phyloP scores from a whole-genome alignment of 2,797 vertebrate genomes.

The Malacoraja senta region DNA sequence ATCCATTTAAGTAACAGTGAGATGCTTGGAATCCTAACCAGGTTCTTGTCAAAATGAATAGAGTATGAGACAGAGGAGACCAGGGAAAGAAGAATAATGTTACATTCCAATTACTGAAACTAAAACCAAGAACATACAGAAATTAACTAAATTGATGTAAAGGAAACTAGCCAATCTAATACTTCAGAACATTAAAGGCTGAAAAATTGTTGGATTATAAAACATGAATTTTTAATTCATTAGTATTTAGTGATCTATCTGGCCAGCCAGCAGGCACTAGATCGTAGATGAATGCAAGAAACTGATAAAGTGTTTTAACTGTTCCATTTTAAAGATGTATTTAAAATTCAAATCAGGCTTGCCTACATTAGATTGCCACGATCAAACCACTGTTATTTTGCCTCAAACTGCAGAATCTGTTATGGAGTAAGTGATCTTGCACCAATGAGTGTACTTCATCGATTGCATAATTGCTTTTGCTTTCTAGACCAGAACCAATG shows the following conservation, averaged over 20 bases:
- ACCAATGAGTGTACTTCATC: background rate
- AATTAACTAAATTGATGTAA: background rate
- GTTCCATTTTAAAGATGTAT: background rate
- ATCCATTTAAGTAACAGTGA: background rate
- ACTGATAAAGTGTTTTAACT: background rate
- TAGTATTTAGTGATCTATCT: background rate
- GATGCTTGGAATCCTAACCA: background rate
- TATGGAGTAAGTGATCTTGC: background rate
- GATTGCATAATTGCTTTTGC: background rate
- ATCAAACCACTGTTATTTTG: background rate
- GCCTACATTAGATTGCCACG: background rate
- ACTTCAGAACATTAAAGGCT: background rate
- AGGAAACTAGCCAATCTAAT: background rate
- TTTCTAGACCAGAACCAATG: background rate
- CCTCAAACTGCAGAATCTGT: background rate
- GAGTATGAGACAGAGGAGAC: background rate
- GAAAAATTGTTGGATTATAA: background rate
- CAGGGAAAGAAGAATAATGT: background rate
- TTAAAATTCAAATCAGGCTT: conserved; percentile 24
- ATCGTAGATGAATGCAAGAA: background rate
- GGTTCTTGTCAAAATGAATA: background rate
- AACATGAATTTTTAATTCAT: background rate
- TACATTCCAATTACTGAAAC: background rate
- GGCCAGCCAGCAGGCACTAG: background rate
- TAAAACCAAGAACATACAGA: background rate